These are phyloP conservation scores for Crotalus horridus DNA, from an alignment of 2,113 vertebrate genomes.

Conservation along the genomic window DNA sequence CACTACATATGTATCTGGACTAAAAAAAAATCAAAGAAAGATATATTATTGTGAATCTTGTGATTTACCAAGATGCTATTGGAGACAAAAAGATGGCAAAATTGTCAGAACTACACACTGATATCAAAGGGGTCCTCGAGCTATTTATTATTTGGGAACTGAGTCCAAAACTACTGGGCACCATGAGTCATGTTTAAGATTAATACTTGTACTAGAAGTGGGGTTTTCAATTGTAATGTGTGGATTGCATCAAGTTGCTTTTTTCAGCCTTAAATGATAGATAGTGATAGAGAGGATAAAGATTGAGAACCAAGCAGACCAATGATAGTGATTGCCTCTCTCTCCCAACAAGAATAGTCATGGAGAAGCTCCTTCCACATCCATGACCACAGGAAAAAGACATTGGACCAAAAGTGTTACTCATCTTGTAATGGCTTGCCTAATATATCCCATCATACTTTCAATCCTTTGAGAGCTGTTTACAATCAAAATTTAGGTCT, in stretches of 20 bases:
- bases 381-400: neutral
- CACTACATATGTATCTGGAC: neutral
- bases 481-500: neutral
- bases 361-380: neutral
- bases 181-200: neutral
- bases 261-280: neutral
- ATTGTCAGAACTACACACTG: neutral
- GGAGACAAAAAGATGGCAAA: neutral
- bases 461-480: neutral
- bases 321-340: neutral
- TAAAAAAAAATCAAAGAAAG: neutral
- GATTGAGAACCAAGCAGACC: neutral
- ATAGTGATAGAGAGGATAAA: neutral
- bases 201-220: neutral
- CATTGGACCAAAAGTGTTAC: neutral
- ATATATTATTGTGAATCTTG: neutral
- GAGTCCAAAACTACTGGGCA: neutral
- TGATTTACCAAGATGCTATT: neutral
- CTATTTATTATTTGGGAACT: neutral
- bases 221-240: neutral
- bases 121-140: neutral
- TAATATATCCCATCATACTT: neutral
- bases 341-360: neutral
- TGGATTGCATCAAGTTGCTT: neutral
- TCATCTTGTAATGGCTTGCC: neutral